Conservation (phyloP, 37 sponge, comb jelly and placozoan genomes). For the Theonella swinhoei region DNA sequence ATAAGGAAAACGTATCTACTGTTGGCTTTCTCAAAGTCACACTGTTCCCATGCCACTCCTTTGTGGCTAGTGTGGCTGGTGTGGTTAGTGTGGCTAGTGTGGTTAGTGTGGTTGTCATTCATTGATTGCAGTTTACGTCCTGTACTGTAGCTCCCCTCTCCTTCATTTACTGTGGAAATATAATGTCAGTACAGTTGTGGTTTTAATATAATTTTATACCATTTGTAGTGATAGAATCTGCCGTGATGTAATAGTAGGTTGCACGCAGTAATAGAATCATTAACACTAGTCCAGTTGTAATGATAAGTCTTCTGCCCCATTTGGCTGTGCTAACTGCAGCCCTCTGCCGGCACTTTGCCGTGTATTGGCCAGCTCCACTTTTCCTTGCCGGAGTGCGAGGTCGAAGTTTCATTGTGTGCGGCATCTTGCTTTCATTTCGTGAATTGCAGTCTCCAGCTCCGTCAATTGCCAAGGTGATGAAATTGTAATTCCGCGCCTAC, state of each 20-base stretch:
- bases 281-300: not conserved
- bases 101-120: not conserved
- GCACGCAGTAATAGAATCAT: not conserved
- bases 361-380: not conserved
- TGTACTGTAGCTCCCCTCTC: not conserved
- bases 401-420: not conserved
- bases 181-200: not conserved
- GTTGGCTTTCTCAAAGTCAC: conserved; percentile 51
- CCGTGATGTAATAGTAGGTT: not conserved
- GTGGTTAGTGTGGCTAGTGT: too few species aligned
- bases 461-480: too few species aligned
- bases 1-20: conserved; percentile 37
- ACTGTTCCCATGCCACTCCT: conserved; percentile 57
- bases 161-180: too few species aligned
- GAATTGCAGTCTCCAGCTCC: not conserved
- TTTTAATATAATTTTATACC: not conserved
- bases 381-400: not conserved
- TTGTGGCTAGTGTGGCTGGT: not conserved
- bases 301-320: not conserved
- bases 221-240: not conserved
- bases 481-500: not conserved
- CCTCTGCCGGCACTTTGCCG: not conserved
- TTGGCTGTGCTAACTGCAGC: not conserved
- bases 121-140: not conserved
- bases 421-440: not conserved